These are phyloP conservation scores for Bathynomus jamesi DNA, from an alignment of 1,140 invertebrate species.

Conservation along the genomic window DNA sequence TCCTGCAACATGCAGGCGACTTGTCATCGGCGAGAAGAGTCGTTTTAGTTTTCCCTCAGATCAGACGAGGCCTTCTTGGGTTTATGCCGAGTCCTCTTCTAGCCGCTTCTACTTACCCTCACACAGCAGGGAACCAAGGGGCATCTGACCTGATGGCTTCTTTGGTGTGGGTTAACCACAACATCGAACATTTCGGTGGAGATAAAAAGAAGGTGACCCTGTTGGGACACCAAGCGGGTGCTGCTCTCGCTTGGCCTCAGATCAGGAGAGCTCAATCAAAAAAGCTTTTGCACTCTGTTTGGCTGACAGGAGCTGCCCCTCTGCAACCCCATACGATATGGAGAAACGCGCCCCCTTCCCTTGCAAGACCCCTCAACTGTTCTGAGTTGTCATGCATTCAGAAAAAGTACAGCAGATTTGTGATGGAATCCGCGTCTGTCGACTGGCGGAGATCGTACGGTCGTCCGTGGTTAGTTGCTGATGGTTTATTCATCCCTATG, in stretches of 20 bases:
- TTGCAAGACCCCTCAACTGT: constrained; percentile 20
- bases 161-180: constrained; percentile 68
- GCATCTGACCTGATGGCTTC: constrained; percentile 68
- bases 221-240: constrained; percentile 70
- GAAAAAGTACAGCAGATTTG: neutral
- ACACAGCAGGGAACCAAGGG: constrained; percentile 76
- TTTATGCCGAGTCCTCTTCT: constrained; percentile 64
- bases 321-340: constrained; percentile 20
- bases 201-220: constrained; percentile 62
- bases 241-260: constrained; percentile 64
- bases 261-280: constrained; percentile 49
- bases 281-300: constrained; percentile 36
- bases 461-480: constrained; percentile 32
- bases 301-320: constrained; percentile 37
- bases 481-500: constrained; percentile 24
- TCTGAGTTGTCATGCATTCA: constrained; percentile 17
- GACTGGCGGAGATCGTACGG: neutral
- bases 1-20: neutral
- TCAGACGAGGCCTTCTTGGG: constrained; percentile 62
- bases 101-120: constrained; percentile 58
- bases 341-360: constrained; percentile 18
- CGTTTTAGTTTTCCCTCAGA: constrained; percentile 73
- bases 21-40: constrained; percentile 43
- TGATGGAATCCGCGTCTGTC: constrained; percentile 1
- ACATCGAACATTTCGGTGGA: constrained; percentile 71